These are phyloP conservation scores for Choloepus hoffmanni DNA, from an alignment of 2,113 vertebrate genomes.

Conservation along the genomic window DNA sequence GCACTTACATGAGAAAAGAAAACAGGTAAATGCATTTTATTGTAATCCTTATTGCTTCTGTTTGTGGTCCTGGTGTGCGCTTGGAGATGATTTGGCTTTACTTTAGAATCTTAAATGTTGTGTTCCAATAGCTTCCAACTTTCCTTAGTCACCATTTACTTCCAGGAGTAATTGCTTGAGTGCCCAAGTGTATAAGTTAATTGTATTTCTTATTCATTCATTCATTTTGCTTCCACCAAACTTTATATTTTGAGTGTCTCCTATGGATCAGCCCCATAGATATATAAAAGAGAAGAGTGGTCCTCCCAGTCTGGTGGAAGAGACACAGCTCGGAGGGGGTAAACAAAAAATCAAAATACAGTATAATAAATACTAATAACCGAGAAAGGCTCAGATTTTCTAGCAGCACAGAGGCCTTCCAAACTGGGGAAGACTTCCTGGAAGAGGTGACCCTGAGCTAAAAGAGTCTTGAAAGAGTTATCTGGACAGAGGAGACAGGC, in stretches of 20 bases:
- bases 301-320: background rate
- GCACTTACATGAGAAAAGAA: conserved; percentile 6
- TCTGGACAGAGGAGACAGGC: background rate
- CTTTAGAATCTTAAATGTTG: conserved; percentile 55
- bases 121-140: background rate
- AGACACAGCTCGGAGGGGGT: background rate
- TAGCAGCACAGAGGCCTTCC: background rate
- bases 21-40: background rate
- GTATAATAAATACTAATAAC: background rate
- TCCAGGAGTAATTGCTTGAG: background rate
- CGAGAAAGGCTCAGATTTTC: background rate
- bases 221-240: background rate
- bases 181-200: background rate
- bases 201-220: background rate
- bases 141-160: background rate
- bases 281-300: background rate
- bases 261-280: background rate
- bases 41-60: conserved; percentile 29
- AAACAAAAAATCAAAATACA: background rate
- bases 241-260: conserved; percentile 15
- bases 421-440: conserved; percentile 2
- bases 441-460: background rate
- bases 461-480: background rate
- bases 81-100: conserved; percentile 38
- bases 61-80: background rate